Conservation (phyloP, 1,140 invertebrate species). For the Tetramorium alpestre region DNA sequence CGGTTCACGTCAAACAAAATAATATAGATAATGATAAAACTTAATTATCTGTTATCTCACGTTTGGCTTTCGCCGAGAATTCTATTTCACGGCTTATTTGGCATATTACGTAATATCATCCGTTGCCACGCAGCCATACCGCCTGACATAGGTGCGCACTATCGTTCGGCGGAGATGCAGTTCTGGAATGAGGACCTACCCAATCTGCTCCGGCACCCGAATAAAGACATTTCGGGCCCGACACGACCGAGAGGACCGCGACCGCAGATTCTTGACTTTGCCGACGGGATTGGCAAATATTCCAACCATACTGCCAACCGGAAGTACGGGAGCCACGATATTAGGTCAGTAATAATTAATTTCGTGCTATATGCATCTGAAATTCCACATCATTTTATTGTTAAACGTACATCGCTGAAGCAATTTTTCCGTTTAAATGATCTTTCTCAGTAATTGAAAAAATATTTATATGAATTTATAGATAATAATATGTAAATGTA, state of each 20-base stretch:
- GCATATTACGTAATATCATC: neutral
- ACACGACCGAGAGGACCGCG: conserved; percentile 72
- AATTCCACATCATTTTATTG: neutral
- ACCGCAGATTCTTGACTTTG: conserved; percentile 75
- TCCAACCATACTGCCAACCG: conserved; percentile 68
- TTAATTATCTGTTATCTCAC: neutral
- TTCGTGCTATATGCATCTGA: neutral
- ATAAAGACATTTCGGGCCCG: conserved; percentile 74
- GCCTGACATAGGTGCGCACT: conserved; percentile 88
- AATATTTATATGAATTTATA: too few relatives aligned
- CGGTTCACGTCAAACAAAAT: neutral
- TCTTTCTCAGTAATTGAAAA: neutral
- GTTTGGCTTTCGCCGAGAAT: neutral
- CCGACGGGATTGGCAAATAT: conserved; percentile 77
- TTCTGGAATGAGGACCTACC: conserved; percentile 92
- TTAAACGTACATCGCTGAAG: neutral
- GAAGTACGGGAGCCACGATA: conserved; percentile 49
- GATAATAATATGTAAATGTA: neutral
- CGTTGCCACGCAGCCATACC: conserved; percentile 88
- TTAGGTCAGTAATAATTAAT: conserved; percentile 51
- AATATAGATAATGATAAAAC: neutral
- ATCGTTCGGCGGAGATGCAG: conserved; percentile 88
- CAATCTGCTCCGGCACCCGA: conserved; percentile 85
- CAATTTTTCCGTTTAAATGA: neutral
- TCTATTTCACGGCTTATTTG: neutral